Conservation (phyloP, 2,113 vertebrate genomes). For the Istiophorus platypterus region DNA sequence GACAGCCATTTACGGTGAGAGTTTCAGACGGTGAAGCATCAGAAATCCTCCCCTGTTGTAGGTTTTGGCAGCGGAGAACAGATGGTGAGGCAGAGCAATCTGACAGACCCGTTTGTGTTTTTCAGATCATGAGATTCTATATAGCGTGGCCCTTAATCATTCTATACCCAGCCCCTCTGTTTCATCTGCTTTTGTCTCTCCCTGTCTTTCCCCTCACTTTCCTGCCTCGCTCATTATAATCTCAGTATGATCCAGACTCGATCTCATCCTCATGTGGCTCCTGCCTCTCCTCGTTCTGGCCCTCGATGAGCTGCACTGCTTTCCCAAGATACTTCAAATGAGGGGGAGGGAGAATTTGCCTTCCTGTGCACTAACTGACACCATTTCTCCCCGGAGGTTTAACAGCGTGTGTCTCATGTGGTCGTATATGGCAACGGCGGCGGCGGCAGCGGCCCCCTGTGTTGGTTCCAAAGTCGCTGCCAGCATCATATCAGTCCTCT, state of each 20-base stretch:
- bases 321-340: slow-evolving; percentile 57
- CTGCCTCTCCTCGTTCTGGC: slow-evolving; percentile 62
- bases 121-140: slow-evolving; percentile 68
- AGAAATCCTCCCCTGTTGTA: slow-evolving; percentile 45
- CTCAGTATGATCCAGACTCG: slow-evolving; percentile 72
- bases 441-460: slow-evolving; percentile 1
- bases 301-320: slow-evolving; percentile 51
- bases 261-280: slow-evolving; percentile 66
- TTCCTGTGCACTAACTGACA: no score
- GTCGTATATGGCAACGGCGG: no score
- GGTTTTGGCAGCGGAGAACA: slow-evolving; percentile 56
- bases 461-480: no score
- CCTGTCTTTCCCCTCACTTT: slow-evolving; percentile 46
- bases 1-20: slow-evolving; percentile 36
- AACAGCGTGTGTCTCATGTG: no score
- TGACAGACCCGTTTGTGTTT: slow-evolving; percentile 61
- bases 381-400: no score
- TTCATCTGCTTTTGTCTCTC: slow-evolving; percentile 58
- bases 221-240: slow-evolving; percentile 72
- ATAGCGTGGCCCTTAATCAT: slow-evolving; percentile 68
- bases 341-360: slow-evolving; percentile 34
- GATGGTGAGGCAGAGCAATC: slow-evolving; percentile 60
- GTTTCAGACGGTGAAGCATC: slow-evolving; percentile 26
- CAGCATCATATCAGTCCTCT: no score
- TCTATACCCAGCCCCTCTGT: slow-evolving; percentile 68